Evolutionary conservation across 2,113 vertebrate species (phyloP), one percentile per base, ranked within the genome.

Genomic region (Tyto alba): DNA sequence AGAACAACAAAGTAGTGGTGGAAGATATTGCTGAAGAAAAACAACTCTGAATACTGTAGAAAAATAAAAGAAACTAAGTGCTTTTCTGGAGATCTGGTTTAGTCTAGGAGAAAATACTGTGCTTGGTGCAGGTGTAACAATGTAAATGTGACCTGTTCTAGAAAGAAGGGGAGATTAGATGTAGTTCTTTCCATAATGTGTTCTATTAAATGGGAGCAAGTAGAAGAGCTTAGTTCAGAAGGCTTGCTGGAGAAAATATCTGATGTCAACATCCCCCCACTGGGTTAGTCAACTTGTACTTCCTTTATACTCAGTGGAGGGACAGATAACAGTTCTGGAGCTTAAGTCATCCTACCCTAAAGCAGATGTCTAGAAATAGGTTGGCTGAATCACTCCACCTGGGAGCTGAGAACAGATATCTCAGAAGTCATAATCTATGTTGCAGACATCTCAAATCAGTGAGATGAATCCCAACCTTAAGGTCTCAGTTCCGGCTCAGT

Each of bases 351-450:
- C 41, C 72, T 86, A 57, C 45, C 57, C 90, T 86, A 73, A 86
- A 91, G 86, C 89, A 94, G 63, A 57, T 86, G 57, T 86, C 96
- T 95, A 95, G 88, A 97, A 97, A 96, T 93, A 96, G 86, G 95
- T 92, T 78, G 83, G 66, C 38, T 93, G 95, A 97, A 81, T 95
- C 91, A 96, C 18, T 55, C 29, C 52, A 77, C 59, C 72, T 81
- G 80, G 59, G n/a, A 86, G 73, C 18, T 87, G 68, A 59, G 76
- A 47, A 87, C 79, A 89, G 43, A 55, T 90, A 45, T 93, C 89
- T 89, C 89, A 90, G 79, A 84, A 90, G 38, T 86, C 69, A 74
- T 74, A 93, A 92, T 93, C 86, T 77, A 0, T 47, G 23, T 17
- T 81, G 47, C 86, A 95, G 93, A 96, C 89, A 95, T 92, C 93